A percentile compares a stretch with the other conserved stretches of the same genome.
Evolutionary conservation across 2,797 vertebrate species (phyloP).

Genomic region (Liparis tanakae): DNA sequence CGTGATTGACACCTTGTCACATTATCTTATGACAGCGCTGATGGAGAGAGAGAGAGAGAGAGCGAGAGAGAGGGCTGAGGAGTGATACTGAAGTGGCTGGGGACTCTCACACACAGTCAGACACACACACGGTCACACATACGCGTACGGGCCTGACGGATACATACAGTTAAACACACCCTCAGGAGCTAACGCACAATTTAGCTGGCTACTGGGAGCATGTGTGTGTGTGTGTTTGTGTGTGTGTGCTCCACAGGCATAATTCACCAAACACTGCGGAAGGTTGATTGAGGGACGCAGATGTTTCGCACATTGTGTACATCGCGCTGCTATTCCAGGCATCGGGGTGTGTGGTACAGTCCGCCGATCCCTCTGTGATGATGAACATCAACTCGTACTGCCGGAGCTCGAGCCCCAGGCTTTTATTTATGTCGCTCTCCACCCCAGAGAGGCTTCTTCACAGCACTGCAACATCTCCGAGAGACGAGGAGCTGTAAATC

Average conservation of each 20-base stretch:
- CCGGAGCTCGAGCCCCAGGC: conserved; percentile 32
- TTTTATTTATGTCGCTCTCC: conserved; percentile 51
- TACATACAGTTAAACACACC: conserved; percentile 65
- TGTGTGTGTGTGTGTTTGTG: conserved; percentile 32
- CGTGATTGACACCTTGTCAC: conserved; percentile 85
- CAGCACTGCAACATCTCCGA: conserved; percentile 22
- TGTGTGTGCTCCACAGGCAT: conserved; percentile 56
- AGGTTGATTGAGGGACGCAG: conserved; percentile 73
- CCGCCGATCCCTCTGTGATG: conserved; percentile 52
- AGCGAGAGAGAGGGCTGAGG: conserved; percentile 48
- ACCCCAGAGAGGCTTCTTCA: conserved; percentile 50
- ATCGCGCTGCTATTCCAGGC: conserved; percentile 72
- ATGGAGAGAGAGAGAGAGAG: conserved; percentile 62
- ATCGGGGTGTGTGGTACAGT: conserved; percentile 58
- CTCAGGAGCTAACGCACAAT: conserved; percentile 68
- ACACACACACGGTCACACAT: conserved; percentile 46
- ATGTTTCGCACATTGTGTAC: conserved; percentile 72
- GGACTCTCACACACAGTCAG: conserved; percentile 52
- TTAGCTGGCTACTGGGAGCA: conserved; percentile 70
- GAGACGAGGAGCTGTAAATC: conserved; percentile 19
- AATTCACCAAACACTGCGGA: conserved; percentile 58
- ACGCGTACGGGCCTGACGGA: background rate
- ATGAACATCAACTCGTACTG: conserved; percentile 50
- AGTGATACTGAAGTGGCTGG: conserved; percentile 82
- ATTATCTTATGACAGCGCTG: conserved; percentile 79